Percentiles rank a stretch among this genome's conserved stretches.
phyloP scores from a whole-genome alignment of 64 coral and sea anemone species.

The Platygyra sinensis region DNA sequence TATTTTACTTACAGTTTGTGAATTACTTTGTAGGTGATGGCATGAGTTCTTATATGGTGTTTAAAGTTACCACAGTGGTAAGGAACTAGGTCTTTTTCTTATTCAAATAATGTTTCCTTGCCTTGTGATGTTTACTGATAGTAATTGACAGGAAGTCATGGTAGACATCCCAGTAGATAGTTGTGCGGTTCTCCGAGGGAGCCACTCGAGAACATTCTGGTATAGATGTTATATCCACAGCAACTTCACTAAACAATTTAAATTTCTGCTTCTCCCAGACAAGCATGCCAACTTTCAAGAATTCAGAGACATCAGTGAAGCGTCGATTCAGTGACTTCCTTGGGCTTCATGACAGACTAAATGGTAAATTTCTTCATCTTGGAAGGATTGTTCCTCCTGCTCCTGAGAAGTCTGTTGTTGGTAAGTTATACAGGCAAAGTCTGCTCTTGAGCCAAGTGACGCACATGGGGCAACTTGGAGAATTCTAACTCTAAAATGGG shows the following conservation, averaged over 20 bases:
- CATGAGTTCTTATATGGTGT: constrained; percentile 92
- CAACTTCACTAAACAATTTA: background rate
- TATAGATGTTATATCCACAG: background rate
- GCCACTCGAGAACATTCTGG: background rate
- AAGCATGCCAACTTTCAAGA: constrained; percentile 94
- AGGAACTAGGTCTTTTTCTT: background rate
- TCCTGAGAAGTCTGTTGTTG: constrained; percentile 98
- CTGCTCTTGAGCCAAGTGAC: too few relatives aligned
- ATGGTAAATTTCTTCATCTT: constrained; percentile 84
- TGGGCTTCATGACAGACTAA: constrained; percentile 87
- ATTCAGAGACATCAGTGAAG: constrained; percentile 80
- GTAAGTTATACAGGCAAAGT: constrained; percentile 27
- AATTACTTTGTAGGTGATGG: constrained; percentile 86
- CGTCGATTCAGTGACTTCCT: constrained; percentile 98
- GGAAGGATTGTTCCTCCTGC: constrained; percentile 92
- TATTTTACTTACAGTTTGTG: background rate
- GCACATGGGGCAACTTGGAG: too few relatives aligned
- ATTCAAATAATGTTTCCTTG: too few relatives aligned
- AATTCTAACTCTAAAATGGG: too few relatives aligned
- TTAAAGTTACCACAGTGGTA: constrained; percentile 87
- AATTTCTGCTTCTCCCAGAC: constrained; percentile 41
- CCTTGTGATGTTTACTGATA: too few relatives aligned
- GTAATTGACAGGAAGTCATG: too few relatives aligned
- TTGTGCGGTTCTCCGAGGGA: too few relatives aligned
- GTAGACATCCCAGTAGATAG: too few relatives aligned